Conservation (phyloP, 2,797 vertebrate genomes). For the Scyliorhinus canicula region DNA sequence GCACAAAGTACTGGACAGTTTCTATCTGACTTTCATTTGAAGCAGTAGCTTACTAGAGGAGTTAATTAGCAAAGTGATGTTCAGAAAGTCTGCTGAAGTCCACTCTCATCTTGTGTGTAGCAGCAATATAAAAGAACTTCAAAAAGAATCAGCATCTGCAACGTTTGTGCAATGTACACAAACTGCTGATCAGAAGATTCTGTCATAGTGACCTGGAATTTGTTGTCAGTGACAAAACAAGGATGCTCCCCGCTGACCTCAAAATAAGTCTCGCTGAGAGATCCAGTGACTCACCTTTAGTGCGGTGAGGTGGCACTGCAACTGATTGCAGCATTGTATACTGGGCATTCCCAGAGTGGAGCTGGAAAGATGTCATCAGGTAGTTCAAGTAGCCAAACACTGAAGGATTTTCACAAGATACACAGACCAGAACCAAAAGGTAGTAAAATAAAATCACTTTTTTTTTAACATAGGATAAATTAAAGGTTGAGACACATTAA, state of each 20-base stretch:
- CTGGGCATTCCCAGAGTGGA: neutral
- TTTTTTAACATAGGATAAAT: no score
- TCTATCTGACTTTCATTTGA: neutral
- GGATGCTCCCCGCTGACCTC: neutral
- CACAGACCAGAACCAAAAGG: neutral
- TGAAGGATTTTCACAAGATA: neutral
- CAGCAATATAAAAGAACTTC: neutral
- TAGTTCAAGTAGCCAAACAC: neutral
- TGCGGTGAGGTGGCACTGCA: neutral
- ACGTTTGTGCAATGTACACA: neutral
- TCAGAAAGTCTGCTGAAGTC: neutral
- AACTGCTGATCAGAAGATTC: neutral
- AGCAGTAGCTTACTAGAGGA: no score
- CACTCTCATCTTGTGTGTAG: neutral
- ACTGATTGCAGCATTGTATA: neutral
- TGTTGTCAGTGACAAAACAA: neutral
- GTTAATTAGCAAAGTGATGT: neutral
- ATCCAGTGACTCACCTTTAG: neutral
- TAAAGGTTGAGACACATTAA: no score
- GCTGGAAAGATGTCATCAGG: neutral
- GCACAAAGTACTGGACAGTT: neutral
- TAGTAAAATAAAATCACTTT: no score
- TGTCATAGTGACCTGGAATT: neutral
- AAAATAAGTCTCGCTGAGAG: neutral
- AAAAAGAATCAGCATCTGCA: neutral